Base-by-base conservation (phyloP, 2,888 invertebrate genomes). In the Mythimna vitellina region DNA sequence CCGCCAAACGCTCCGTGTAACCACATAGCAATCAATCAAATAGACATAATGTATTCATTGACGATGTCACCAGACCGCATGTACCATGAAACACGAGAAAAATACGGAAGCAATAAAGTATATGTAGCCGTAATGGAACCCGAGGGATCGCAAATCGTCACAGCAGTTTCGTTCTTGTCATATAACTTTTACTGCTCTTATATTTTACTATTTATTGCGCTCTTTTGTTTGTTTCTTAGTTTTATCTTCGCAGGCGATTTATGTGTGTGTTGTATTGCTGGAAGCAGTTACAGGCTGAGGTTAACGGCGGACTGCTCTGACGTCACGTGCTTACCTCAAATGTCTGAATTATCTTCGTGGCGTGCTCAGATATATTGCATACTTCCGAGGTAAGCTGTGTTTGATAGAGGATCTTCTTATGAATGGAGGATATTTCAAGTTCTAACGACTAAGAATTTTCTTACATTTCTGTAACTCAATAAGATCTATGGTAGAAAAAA, bases 131-230 rank as follows among this genome's bases (percentile, higher is more conserved):
- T 78, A 83, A 86, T 85, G 83, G 85, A 77, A 54, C 85, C 77
- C 83, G 70, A 58, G 82, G 78, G 86, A 82, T 81, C 83, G 78
- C 87, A 86, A 86, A 86, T 86, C 83, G 87, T 86, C 86, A 80
- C 81, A 73, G 80, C 74, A 76, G 75, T 86, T 83, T 80, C 76
- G 71, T 57, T 68, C 71, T 65, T 75, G 83, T 86, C 86, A 86
- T 86, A 86, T 86, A 86, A 86, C 76, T 83, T 86, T 86, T 86
- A 86, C 83, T 77, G 74, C 82, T 73, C 68, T 77, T 81, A 85
- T 78, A 85, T 86, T 78, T 86, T 85, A 80, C 82, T 83, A 86
- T 86, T 85, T 86, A 85, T 86, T 74, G 76, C 77, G 51, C 53
- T 67, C 72, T 83, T 86, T 79, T 82, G 71, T 81, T 82, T 83